Evolutionary conservation across 2,113 vertebrate species (phyloP).

Genomic region (Mus musculus): GRCm39 chr4:149945001-149945500

Average conservation of each 20-base stretch:
- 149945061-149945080: slow-evolving; percentile 17
- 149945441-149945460: too few species aligned
- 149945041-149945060: slow-evolving; percentile 57
- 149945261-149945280: background rate
- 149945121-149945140: too few species aligned
- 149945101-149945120: background rate
- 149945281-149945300: background rate
- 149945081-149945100: slow-evolving; percentile 53
- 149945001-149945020: slow-evolving; percentile 70
- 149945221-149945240: background rate
- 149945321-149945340: too few species aligned
- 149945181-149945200: background rate
- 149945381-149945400: too few species aligned
- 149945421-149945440: background rate
- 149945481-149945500: too few species aligned
- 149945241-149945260: background rate
- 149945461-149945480: too few species aligned
- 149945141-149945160: background rate
- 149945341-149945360: too few species aligned
- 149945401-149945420: too few species aligned
- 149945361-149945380: too few species aligned
- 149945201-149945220: background rate
- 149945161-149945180: background rate
- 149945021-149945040: slow-evolving; percentile 45
- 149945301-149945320: too few species aligned